Conservation (phyloP, 2,888 invertebrate genomes). For the Lasius platythorax region DNA sequence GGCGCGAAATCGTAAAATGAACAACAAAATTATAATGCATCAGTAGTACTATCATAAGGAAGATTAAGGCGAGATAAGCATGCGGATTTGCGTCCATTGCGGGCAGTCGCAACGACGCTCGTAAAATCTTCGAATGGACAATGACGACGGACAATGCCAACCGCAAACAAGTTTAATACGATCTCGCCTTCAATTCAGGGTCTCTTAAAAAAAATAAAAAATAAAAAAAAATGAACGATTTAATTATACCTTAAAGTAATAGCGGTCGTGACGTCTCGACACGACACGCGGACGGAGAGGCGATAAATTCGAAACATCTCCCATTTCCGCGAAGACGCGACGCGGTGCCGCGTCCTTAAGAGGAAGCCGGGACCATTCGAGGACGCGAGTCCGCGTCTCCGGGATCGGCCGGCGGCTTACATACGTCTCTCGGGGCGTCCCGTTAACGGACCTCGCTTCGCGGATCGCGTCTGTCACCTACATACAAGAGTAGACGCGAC, state of each 20-base stretch:
- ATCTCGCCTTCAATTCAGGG: neutral
- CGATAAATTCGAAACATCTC: slow-evolving; percentile 21
- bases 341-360: slow-evolving; percentile 56
- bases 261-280: neutral
- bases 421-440: slow-evolving; percentile 42
- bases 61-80: neutral
- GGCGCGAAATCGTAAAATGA: neutral
- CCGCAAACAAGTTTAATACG: neutral
- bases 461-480: slow-evolving; percentile 71
- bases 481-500: slow-evolving; percentile 61
- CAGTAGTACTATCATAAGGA: neutral
- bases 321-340: slow-evolving; percentile 28
- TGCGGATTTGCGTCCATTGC: neutral
- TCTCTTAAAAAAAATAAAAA: neutral
- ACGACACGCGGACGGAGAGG: neutral
- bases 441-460: slow-evolving; percentile 64
- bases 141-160: neutral
- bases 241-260: slow-evolving; percentile 12
- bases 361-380: slow-evolving; percentile 65
- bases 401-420: slow-evolving; percentile 58
- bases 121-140: slow-evolving; percentile 9
- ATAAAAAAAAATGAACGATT: neutral
- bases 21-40: neutral
- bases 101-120: neutral
- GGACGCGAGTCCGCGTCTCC: slow-evolving; percentile 62